Conservation (phyloP, 2,888 invertebrate genomes). For the Elgonia sp. region DNA sequence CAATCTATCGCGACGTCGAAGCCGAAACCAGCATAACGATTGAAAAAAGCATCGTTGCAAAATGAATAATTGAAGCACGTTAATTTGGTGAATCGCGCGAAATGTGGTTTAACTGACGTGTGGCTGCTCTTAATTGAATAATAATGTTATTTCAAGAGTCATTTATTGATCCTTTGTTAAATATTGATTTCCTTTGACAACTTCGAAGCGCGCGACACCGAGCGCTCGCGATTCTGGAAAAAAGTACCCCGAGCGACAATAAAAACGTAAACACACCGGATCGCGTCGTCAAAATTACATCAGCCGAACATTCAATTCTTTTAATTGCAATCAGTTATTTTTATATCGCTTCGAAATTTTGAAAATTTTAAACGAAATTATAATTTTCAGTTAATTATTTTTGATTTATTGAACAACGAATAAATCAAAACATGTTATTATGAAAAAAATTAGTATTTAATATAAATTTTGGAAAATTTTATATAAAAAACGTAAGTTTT, state of each 20-base stretch:
- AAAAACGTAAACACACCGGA: conserved; percentile 43
- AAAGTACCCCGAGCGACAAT: conserved; percentile 7
- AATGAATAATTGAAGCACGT: conserved; percentile 73
- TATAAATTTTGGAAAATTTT: too few relatives aligned
- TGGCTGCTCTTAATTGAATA: conserved; percentile 75
- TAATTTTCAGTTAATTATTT: too few relatives aligned
- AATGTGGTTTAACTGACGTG: conserved; percentile 73
- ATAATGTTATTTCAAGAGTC: conserved; percentile 76
- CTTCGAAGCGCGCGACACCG: conserved; percentile 42
- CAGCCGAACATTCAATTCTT: background rate
- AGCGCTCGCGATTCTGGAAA: conserved; percentile 39
- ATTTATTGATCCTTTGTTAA: conserved; percentile 75
- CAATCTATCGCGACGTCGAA: conserved; percentile 52
- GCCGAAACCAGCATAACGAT: conserved; percentile 53
- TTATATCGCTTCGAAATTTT: too few relatives aligned
- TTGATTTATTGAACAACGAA: background rate
- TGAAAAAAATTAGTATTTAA: too few relatives aligned
- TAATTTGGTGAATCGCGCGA: conserved; percentile 73
- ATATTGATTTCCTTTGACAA: conserved; percentile 74
- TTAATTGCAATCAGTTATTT: too few relatives aligned
- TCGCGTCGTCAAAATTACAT: background rate
- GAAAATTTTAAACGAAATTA: too few relatives aligned
- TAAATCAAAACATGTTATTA: too few relatives aligned
- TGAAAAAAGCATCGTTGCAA: conserved; percentile 69
- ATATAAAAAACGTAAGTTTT: too few relatives aligned